Evolutionary conservation across 2,797 vertebrate genomes (phyloP).

Genomic region (Gobio occitaniae): DNA sequence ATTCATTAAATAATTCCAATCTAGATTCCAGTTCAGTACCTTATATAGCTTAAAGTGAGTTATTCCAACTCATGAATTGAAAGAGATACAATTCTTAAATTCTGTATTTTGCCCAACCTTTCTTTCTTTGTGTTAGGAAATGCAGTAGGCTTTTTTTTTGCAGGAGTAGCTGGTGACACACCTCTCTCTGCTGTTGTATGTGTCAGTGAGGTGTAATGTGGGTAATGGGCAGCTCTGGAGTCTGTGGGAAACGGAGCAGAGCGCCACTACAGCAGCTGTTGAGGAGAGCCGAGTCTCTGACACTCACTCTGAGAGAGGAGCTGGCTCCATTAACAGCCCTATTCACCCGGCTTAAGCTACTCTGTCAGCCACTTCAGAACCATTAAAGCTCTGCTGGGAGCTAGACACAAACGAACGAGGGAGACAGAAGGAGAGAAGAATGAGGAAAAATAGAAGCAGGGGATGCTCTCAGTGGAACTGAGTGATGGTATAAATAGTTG

Average conservation of each 20-base stretch:
- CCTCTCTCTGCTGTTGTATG: not conserved
- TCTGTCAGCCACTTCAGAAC: slow-evolving; percentile 65
- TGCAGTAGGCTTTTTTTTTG: not conserved
- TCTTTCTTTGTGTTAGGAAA: not conserved
- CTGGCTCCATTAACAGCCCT: slow-evolving; percentile 60
- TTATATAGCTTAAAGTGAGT: not conserved
- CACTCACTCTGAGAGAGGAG: slow-evolving; percentile 51
- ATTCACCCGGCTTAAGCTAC: slow-evolving; percentile 65
- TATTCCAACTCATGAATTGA: not conserved
- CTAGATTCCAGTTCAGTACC: not conserved
- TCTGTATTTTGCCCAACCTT: not conserved
- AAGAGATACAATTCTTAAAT: not conserved
- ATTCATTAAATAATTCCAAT: not conserved
- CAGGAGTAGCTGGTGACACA: slow-evolving; percentile 8
- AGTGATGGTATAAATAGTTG: slow-evolving; percentile 57
- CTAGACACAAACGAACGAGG: slow-evolving; percentile 35
- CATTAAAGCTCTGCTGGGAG: slow-evolving; percentile 65
- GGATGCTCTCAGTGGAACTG: slow-evolving; percentile 23
- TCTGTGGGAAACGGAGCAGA: slow-evolving; percentile 39
- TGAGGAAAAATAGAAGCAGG: slow-evolving; percentile 35
- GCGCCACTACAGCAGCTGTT: slow-evolving; percentile 34
- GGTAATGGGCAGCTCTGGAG: slow-evolving; percentile 42
- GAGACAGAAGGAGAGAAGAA: slow-evolving; percentile 39
- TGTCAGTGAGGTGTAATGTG: slow-evolving; percentile 24
- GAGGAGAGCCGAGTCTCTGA: slow-evolving; percentile 40